Evolutionary conservation across 1,140 invertebrate species (phyloP), one percentile per base, ranked within the genome.

Genomic region (Panagrolaimus sp.): DNA sequence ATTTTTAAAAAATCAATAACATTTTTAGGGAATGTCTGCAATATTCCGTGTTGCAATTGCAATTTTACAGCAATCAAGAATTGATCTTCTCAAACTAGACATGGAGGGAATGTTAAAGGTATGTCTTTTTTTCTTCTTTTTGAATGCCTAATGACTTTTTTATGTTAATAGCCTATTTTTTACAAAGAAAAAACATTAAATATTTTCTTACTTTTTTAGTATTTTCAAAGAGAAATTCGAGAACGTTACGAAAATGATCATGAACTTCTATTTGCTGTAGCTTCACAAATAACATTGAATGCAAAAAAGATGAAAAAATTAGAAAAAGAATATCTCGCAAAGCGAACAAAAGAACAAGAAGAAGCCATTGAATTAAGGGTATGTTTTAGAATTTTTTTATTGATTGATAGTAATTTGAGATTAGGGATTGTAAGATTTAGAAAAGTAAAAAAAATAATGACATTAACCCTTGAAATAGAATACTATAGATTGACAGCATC

Each of bases 51-150:
- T 98, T 10, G 94, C 94, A 0, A 85, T 98, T 38, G 92, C 94
- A 9, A 89, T 98, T 83, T 87, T 99, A 1, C 90, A 91, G 9
- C 86, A 94, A 67, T 92, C 92, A 66, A 93, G 95, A 84, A 90
- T 93, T 68, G 90, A 95, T 78, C 84, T 99, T 26, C 87, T 98
- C 26, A 90, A 90, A 67, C 87, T 96, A 66, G 96, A 98, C 83
- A 98, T 98, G 94, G 96, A 99, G 85, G 94, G 92, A 74, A 96
- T 98, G 90, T 87, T 98, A 7, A 94, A 92, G 88, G 93, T 95
- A 86, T 80, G 65, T 48, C 46, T 52, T 26, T 67, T 24, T 32
- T 44, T 17, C 66, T 44, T 9, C 21, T 15, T 65, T n/a, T n/a
- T n/a, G n/a, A n/a, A 14, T 44, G 43, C 17, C 2, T 4, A 65